Evolutionary conservation across 2,888 invertebrate genomes (phyloP), one percentile per base, ranked within the genome.

Genomic region (Aromia moschata): DNA sequence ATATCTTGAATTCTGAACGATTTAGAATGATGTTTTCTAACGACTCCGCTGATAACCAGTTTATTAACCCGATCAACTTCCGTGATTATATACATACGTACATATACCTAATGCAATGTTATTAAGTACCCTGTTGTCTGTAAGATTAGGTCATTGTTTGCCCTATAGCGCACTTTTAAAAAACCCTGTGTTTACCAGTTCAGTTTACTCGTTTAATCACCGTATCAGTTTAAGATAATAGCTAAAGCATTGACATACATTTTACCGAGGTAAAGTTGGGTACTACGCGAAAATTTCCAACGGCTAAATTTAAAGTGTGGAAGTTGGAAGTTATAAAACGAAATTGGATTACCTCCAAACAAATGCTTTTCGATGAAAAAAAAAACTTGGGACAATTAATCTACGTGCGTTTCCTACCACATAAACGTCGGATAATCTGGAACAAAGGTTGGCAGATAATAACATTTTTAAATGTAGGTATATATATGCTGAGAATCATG

Each of bases 201-300:
- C 11, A 17, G 16, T 47, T 17, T 37, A 36, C n/a, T 16, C 7
- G 18, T 17, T 47, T 33, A 33, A 47, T 47, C 33, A 20, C 10
- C 11, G 17, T 47, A n/a, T 46, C 10, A 46, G 9, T 37, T 47
- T 47, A 47, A 11, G n/a, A 47, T 18, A 47, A 37, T 37, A 37
- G 37, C n/a, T n/a, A n/a, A n/a, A n/a, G 18, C 47, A 47, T 47
- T 47, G 47, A 47, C 47, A 47, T 36, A 36, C 17, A 36, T 47
- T 47, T 20, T 11, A 11, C 33, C 16, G 33, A 47, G 37, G 11
- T 18, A 43, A 20, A 47, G 36, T 11, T 25, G n/a, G n/a, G n/a
- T 25, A 31, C 15, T 17, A 2, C 17, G 16, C 33, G 1, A 3
- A n/a, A 17, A n/a, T 18, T 17, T 46, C 45, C 45, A n/a, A 16